These are phyloP conservation scores for Lagenorhynchus albirostris DNA, from an alignment of 2,113 vertebrate species.

Conservation along the genomic window DNA sequence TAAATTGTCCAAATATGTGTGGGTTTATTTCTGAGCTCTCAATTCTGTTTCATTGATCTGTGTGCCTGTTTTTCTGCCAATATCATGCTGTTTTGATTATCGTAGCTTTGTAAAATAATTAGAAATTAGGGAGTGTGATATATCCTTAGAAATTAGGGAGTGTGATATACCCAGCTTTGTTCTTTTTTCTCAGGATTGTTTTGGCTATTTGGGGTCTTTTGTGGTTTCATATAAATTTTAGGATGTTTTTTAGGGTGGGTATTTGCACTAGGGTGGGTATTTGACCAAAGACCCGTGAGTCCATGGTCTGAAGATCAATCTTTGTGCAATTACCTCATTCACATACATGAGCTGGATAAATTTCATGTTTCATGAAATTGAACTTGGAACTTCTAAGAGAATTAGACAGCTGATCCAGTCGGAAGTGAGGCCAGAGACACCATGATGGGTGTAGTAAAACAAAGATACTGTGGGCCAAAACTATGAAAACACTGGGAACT, in stretches of 20 bases:
- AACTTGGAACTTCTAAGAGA: not conserved
- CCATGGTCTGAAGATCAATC: not conserved
- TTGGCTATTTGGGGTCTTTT: not conserved
- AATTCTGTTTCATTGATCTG: not conserved
- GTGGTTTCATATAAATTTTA: not conserved
- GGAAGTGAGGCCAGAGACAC: not conserved
- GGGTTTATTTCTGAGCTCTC: not conserved
- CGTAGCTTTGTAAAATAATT: not conserved
- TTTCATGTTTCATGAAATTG: not conserved
- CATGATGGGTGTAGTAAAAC: not conserved
- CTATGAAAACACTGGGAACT: not conserved
- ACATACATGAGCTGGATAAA: not conserved
- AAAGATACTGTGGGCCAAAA: not conserved
- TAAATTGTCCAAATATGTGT: not conserved
- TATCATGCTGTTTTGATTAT: not conserved
- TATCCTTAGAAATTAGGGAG: not conserved
- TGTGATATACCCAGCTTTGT: not conserved
- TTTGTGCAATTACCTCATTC: not conserved
- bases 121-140: not conserved
- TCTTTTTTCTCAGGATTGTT: not conserved
- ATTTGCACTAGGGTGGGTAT: not conserved
- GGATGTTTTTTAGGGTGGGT: not conserved
- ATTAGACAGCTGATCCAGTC: not conserved
- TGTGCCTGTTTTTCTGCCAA: not conserved
- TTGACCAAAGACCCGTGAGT: not conserved